Evolutionary conservation across 2,113 vertebrate species (phyloP), one percentile per base, ranked within the genome.

Genomic region (Lagenorhynchus albirostris): DNA sequence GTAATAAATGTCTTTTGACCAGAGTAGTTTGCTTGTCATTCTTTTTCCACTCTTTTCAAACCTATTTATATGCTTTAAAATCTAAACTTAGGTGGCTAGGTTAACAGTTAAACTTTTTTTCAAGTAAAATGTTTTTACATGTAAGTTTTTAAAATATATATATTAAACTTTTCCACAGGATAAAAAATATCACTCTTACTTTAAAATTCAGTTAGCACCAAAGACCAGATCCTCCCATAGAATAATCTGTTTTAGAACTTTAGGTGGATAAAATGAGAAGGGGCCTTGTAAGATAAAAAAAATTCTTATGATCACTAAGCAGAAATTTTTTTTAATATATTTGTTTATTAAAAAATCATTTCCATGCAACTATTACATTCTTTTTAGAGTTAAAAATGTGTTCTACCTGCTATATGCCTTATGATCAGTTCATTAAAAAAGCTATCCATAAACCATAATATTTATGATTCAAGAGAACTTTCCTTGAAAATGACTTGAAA

Each of bases 291-390:
- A 91, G 9, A 84, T 47, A 81, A 2, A 80, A 23, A 94, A 95
- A 67, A 25, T 88, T 71, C 73, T 71, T 71, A 70, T 94, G 17
- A 62, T 62, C 76, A 89, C 38, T 89, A 80, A 90, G 41, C 18
- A 92, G 41, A 86, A 91, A 80, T 33, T 71, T 86, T 65, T 60
- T 71, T 74, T 26, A 63, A 68, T 63, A 68, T 82, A 63, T 47
- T 88, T 85, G 33, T 74, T 95, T 76, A 94, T 77, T 93, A 10
- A 90, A 95, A 94, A 76, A 89, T 89, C 60, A 95, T 80, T 95
- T 91, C 89, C 58, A 86, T 81, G 13, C 81, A n/a, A 83, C 29
- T 92, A 73, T 77, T 8, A 76, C 38, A 70, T 81, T 67, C 23
- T 90, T 88, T 88, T 80, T 44, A 92, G 26, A 92, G 26, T 76